These are phyloP conservation scores for Onychomys leucogaster DNA, from an alignment of 2,797 vertebrate genomes.

Conservation along the genomic window DNA sequence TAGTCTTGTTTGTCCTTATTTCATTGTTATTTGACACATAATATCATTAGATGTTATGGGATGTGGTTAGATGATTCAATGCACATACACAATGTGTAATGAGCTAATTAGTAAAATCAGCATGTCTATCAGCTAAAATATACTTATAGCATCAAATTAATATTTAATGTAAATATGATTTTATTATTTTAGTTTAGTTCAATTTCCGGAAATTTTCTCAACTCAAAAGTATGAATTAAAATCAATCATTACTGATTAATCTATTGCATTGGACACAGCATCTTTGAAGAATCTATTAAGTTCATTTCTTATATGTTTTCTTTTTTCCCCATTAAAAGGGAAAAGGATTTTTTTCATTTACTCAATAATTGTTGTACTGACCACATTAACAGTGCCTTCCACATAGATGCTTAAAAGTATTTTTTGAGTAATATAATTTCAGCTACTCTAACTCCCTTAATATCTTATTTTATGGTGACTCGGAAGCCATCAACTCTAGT, in stretches of 20 bases:
- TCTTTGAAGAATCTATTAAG: background rate
- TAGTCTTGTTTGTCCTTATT: background rate
- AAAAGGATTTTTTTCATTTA: background rate
- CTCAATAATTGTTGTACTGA: background rate
- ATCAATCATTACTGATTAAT: background rate
- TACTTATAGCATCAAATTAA: background rate
- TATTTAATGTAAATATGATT: background rate
- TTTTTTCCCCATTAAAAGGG: background rate
- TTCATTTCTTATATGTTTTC: constrained; percentile 14
- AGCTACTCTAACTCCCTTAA: constrained; percentile 12
- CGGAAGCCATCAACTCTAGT: background rate
- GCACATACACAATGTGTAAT: background rate
- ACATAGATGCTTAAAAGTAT: constrained; percentile 12
- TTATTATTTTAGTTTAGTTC: constrained; percentile 1
- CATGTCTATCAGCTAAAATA: background rate
- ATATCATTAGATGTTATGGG: background rate
- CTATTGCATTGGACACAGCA: background rate
- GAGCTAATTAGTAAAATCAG: background rate
- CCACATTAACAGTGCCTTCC: background rate
- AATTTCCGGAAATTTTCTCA: constrained; percentile 34
- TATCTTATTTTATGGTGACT: background rate
- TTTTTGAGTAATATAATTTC: background rate
- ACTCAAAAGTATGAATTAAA: constrained; percentile 39
- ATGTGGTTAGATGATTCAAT: background rate
- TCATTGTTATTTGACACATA: background rate